A percentile compares a stretch with the other conserved stretches of the same genome.
Conservation (phyloP, 2,113 vertebrate species). For the Pelecanus crispus region DNA sequence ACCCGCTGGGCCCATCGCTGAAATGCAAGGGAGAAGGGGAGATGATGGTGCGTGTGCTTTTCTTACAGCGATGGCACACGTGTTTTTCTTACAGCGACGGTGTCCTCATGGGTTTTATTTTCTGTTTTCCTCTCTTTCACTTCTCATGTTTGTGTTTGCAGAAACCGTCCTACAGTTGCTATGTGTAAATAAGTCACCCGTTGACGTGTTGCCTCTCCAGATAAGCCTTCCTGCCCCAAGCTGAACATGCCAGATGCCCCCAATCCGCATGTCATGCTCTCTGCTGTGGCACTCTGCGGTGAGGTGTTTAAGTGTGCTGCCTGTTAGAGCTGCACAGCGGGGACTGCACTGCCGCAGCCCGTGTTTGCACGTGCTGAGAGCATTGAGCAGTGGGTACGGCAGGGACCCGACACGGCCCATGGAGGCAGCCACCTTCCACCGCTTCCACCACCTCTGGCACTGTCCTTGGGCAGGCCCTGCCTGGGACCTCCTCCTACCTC, state of each 20-base stretch:
- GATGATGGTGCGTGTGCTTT: background rate
- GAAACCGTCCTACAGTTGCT: background rate
- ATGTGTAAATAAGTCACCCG: background rate
- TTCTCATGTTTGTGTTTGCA: background rate
- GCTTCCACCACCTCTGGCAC: background rate
- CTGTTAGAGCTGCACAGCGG: fast-evolving
- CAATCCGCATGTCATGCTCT: background rate
- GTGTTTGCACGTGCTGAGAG: background rate
- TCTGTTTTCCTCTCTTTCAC: background rate
- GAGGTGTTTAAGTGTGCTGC: no score
- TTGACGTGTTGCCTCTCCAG: background rate
- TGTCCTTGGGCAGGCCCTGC: background rate
- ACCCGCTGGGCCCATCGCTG: fast-evolving
- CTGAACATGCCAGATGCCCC: background rate
- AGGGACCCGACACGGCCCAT: fast-evolving
- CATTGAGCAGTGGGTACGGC: fast-evolving
- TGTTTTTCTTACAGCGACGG: background rate
- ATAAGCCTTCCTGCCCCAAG: background rate
- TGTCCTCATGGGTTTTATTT: background rate
- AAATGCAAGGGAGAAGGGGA: background rate
- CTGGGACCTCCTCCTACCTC: background rate
- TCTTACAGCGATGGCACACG: fast-evolving
- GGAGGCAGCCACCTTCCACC: background rate
- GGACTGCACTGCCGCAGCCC: fast-evolving
- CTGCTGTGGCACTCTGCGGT: background rate